These are phyloP conservation scores for Nemapogon koenigi DNA, from an alignment of 2,888 invertebrate genomes.

Conservation along the genomic window DNA sequence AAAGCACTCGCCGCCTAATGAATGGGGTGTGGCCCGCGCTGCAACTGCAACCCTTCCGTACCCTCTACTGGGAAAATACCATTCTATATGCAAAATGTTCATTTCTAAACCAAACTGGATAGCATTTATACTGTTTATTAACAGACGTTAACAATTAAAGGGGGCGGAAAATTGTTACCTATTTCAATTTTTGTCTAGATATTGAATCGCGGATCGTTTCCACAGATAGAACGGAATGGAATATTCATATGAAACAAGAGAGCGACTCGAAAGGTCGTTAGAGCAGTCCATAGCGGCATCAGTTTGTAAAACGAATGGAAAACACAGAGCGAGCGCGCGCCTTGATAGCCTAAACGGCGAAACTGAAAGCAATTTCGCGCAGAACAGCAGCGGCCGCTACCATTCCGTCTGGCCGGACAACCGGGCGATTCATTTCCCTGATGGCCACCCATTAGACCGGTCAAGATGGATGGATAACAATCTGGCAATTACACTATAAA, in stretches of 20 bases:
- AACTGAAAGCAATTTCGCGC: slow-evolving; percentile 47
- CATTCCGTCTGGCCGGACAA: slow-evolving; percentile 34
- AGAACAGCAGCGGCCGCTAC: slow-evolving; percentile 41
- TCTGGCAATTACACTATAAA: slow-evolving; percentile 59
- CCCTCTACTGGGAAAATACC: slow-evolving; percentile 27
- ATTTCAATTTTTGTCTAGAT: too few species aligned
- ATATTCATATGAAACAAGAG: too few species aligned
- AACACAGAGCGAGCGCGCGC: slow-evolving; percentile 27
- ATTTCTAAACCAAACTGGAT: too few species aligned
- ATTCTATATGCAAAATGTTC: too few species aligned
- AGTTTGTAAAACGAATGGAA: slow-evolving; percentile 9
- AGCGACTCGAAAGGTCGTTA: too few species aligned
- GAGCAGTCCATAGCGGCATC: too few species aligned
- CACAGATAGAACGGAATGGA: too few species aligned
- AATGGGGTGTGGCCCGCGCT: slow-evolving; percentile 56
- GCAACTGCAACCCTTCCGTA: slow-evolving; percentile 40
- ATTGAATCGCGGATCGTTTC: too few species aligned
- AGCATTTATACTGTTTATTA: too few species aligned
- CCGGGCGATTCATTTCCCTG: slow-evolving; percentile 53
- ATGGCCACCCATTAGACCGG: slow-evolving; percentile 56
- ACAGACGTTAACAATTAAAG: too few species aligned
- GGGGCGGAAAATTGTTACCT: too few species aligned
- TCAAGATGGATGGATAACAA: slow-evolving; percentile 61
- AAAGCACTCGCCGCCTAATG: slow-evolving; percentile 60
- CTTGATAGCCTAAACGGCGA: slow-evolving; percentile 30